These are phyloP conservation scores for Bradypodion pumilum DNA, from an alignment of 2,797 vertebrate species.

Conservation along the genomic window DNA sequence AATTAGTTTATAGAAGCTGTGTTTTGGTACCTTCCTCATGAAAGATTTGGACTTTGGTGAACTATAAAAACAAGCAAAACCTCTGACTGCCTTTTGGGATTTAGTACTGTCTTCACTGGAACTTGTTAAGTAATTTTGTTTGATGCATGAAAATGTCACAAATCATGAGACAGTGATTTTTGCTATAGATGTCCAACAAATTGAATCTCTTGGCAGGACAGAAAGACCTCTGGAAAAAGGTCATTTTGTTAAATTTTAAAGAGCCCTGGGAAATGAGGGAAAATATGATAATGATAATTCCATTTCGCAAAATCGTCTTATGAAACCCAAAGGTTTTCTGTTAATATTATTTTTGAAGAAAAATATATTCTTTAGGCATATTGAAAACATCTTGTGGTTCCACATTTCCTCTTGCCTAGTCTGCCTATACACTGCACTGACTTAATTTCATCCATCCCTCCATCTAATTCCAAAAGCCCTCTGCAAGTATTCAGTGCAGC, in stretches of 20 bases:
- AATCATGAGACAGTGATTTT: not conserved
- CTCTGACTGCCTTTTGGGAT: not conserved
- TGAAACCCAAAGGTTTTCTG: slow-evolving; percentile 45
- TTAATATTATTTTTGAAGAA: not conserved
- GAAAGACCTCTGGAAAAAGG: not conserved
- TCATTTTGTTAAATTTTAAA: not conserved
- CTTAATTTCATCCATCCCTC: not conserved
- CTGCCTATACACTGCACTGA: not conserved
- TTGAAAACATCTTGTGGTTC: slow-evolving; percentile 42
- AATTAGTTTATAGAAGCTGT: slow-evolving; percentile 15
- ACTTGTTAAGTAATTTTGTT: not conserved
- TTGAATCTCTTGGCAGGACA: not conserved
- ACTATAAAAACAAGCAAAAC: slow-evolving; percentile 28
- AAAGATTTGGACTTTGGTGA: slow-evolving; percentile 35
- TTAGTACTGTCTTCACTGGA: slow-evolving; percentile 21
- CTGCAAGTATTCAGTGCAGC: not conserved
- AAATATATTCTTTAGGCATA: slow-evolving; percentile 38
- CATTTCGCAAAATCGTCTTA: not conserved
- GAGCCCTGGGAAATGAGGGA: not conserved
- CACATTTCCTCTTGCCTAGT: not conserved
- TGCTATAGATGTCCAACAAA: not conserved
- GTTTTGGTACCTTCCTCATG: slow-evolving; percentile 35
- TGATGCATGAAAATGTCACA: not conserved
- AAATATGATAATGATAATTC: not conserved
- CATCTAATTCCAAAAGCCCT: not conserved